Evolutionary conservation across 2,797 vertebrate genomes (phyloP), one percentile per base, ranked within the genome.

Genomic region (Oreochromis grahami): DNA sequence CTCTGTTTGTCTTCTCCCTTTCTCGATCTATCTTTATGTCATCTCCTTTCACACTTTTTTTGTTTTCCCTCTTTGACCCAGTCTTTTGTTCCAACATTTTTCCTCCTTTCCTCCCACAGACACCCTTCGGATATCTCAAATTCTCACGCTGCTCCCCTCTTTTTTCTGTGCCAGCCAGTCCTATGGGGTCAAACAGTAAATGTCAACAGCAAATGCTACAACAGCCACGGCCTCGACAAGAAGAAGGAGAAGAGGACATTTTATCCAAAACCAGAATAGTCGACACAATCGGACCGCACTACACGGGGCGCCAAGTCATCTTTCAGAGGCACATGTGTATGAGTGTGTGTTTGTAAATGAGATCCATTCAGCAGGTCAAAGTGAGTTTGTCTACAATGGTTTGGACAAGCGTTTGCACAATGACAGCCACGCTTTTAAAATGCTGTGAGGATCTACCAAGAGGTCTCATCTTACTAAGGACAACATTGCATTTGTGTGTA

Each of bases 191-290:
- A 68, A 76, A 26, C 78, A 58, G 48, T 48, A n/a, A 34, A 88
- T 79, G 36, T 77, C 78, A 45, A 4, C 83, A 55, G 48, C 92
- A 93, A 90, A 88, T 91, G 91, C 80, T 78, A 6, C 87, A 36
- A 91, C 94, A 93, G 92, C 90, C 85, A 88, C 8, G 2, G 70
- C 86, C 86, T 38, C 50, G 86, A 89, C 92, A 79, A 86, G 52
- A 38, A 24, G 11, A 58, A 81, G 63, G 58, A 68, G 80, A 79
- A 60, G 79, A 79, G 11, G 41, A 72, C 38, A 87, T 88, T 86
- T 89, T 65, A 84, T 77, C 89, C 87, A 72, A 87, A 4, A 84
- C 82, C 17, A 29, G 85, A 91, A 91, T 76, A 89, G 85, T 19
- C 76, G 79, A 86, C 84, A 87, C 83, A 81, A 76, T 86, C 76